A percentile compares a stretch with the other conserved stretches of the same genome.
Evolutionary conservation across 1,140 invertebrate genomes (phyloP).

Genomic region (Drosophila mojavensis): DNA sequence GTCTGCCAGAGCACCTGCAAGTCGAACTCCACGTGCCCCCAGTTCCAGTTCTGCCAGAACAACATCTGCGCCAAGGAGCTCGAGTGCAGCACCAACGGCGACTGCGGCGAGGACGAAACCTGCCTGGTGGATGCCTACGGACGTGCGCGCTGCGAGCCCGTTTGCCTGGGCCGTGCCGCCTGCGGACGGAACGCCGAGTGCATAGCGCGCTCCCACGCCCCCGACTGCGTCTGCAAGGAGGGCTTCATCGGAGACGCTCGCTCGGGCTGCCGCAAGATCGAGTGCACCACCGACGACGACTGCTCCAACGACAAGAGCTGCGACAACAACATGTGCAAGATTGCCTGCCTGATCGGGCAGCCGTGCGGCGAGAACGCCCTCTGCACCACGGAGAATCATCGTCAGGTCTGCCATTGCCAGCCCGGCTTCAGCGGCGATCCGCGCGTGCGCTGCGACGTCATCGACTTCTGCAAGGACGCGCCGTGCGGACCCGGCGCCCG

Average conservation of each 20-base stretch:
- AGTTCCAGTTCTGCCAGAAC: slow-evolving; percentile 92
- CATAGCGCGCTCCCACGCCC: slow-evolving; percentile 87
- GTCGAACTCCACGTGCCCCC: slow-evolving; percentile 90
- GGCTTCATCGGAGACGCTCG: slow-evolving; percentile 92
- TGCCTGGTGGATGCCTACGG: slow-evolving; percentile 89
- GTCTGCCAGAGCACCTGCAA: slow-evolving; percentile 92
- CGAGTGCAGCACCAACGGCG: slow-evolving; percentile 88
- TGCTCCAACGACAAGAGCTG: slow-evolving; percentile 93
- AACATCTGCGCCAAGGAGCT: slow-evolving; percentile 92
- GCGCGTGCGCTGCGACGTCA: slow-evolving; percentile 87
- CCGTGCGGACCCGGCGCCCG: slow-evolving; percentile 93
- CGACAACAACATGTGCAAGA: slow-evolving; percentile 91
- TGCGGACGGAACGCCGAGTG: slow-evolving; percentile 94
- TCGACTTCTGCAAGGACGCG: slow-evolving; percentile 91
- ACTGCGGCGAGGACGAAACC: slow-evolving; percentile 89
- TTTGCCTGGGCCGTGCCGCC: slow-evolving; percentile 88
- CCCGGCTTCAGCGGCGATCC: slow-evolving; percentile 93
- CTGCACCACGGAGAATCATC: slow-evolving; percentile 91
- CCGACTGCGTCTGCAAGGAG: slow-evolving; percentile 90
- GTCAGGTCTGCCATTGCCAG: slow-evolving; percentile 91
- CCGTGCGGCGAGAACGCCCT: slow-evolving; percentile 93
- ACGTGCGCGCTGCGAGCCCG: slow-evolving; percentile 89
- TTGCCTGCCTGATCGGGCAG: slow-evolving; percentile 91
- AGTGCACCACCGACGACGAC: slow-evolving; percentile 89
- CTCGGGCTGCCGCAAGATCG: slow-evolving; percentile 90